phyloP scores from a whole-genome alignment of 2,888 invertebrate genomes.

The Rhagophthalmus giganteus region DNA sequence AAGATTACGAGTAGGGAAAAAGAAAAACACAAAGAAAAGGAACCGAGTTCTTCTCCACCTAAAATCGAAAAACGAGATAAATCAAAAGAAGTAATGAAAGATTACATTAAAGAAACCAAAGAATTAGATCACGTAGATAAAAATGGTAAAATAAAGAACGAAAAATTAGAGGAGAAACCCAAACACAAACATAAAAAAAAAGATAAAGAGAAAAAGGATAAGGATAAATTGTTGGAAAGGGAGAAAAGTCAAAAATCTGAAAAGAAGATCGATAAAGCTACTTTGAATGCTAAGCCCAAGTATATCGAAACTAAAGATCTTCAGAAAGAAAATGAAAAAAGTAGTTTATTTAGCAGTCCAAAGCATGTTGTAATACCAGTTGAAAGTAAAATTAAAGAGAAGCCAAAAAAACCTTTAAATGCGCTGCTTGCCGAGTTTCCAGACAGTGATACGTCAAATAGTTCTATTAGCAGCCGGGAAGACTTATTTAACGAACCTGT shows the following conservation, averaged over 20 bases:
- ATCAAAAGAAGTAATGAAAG: slow-evolving; percentile 50
- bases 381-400: slow-evolving; percentile 30
- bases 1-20: slow-evolving; percentile 31
- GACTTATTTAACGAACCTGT: slow-evolving; percentile 27
- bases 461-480: slow-evolving; percentile 45
- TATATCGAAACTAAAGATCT: slow-evolving; percentile 44
- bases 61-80: slow-evolving; percentile 59
- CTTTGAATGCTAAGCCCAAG: slow-evolving; percentile 18
- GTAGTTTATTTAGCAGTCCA: slow-evolving; percentile 39
- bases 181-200: slow-evolving; percentile 62
- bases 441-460: slow-evolving; percentile 47
- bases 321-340: slow-evolving; percentile 43
- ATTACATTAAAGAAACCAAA: slow-evolving; percentile 47
- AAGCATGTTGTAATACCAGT: slow-evolving; percentile 25
- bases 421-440: slow-evolving; percentile 37
- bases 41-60: slow-evolving; percentile 59
- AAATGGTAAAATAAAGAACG: slow-evolving; percentile 43
- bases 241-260: slow-evolving; percentile 42
- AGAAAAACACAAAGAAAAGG: slow-evolving; percentile 52
- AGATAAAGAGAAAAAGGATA: slow-evolving; percentile 59
- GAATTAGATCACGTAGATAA: slow-evolving; percentile 48
- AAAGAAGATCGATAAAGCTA: slow-evolving; percentile 39
- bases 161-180: slow-evolving; percentile 51
- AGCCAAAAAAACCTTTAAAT: slow-evolving; percentile 35
- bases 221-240: slow-evolving; percentile 54